phyloP scores from a whole-genome alignment of 1,140 invertebrate genomes.

The Drosophila dunni region DNA sequence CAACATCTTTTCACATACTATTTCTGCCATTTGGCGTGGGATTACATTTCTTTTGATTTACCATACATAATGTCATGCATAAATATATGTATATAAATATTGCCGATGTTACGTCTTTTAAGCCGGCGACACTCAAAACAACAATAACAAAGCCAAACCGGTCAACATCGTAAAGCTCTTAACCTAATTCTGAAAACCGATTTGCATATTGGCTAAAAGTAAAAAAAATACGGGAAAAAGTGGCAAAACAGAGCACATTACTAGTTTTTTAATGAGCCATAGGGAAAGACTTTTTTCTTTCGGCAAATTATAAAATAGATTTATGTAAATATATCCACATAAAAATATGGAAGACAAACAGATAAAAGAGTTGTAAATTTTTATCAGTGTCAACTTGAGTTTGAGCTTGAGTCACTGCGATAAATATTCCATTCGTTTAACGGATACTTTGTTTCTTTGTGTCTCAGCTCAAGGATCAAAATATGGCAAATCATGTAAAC shows the following conservation, averaged over 20 bases:
- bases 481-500: slow-evolving; percentile 1
- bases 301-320: slow-evolving; percentile 24
- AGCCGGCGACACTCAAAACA: slow-evolving; percentile 22
- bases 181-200: slow-evolving; percentile 59
- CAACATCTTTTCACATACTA: slow-evolving; percentile 60
- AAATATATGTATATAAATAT: background rate
- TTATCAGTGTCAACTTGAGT: no score
- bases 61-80: slow-evolving; percentile 48
- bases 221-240: slow-evolving; percentile 14
- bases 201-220: slow-evolving; percentile 56
- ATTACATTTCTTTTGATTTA: slow-evolving; percentile 62
- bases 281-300: slow-evolving; percentile 12
- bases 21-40: slow-evolving; percentile 22
- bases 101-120: slow-evolving; percentile 44
- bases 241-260: slow-evolving; percentile 35
- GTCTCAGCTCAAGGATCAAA: background rate
- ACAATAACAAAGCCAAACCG: slow-evolving; percentile 40
- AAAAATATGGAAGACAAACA: slow-evolving; percentile 11
- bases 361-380: background rate
- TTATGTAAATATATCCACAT: slow-evolving; percentile 23
- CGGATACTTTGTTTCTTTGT: slow-evolving; percentile 8
- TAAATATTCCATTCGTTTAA: background rate
- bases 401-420: slow-evolving; percentile 5
- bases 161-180: slow-evolving; percentile 53
- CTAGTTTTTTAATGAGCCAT: slow-evolving; percentile 22